A percentile compares a stretch with the other conserved stretches of the same genome.
phyloP scores from a whole-genome alignment of 92 coral and sea anemone genomes.

The Ricordea florida region DNA sequence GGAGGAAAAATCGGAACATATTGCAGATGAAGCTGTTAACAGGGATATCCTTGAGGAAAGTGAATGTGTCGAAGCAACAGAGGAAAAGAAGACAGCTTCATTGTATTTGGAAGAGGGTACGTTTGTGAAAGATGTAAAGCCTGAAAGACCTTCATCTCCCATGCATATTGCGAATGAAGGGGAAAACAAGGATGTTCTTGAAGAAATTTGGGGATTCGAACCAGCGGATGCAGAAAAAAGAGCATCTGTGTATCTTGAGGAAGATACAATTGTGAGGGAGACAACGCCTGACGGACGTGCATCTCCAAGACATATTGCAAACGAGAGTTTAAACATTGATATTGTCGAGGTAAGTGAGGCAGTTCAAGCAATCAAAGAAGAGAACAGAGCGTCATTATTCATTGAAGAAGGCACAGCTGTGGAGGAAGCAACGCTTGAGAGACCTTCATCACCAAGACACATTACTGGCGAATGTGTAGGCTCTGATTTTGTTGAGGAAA shows the following conservation, averaged over 20 bases:
- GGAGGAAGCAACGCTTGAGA: conserved; percentile 9
- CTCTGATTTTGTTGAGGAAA: conserved; percentile 7
- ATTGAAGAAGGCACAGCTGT: neutral
- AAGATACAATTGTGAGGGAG: neutral
- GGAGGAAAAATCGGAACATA: neutral
- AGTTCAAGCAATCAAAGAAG: neutral
- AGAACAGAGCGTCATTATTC: neutral
- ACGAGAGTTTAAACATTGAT: neutral
- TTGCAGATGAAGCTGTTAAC: neutral
- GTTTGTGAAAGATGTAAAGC: neutral
- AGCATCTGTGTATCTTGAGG: neutral
- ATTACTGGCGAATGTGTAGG: conserved; percentile 8
- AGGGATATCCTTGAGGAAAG: neutral
- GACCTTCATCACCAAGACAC: conserved; percentile 30
- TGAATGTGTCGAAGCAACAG: neutral
- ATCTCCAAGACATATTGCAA: neutral
- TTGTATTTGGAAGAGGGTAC: neutral
- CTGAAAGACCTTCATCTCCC: neutral
- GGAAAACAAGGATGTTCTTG: neutral
- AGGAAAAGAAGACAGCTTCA: neutral
- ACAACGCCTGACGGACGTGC: neutral
- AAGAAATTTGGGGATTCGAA: conserved; percentile 24
- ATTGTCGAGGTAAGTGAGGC: neutral
- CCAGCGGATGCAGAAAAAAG: neutral
- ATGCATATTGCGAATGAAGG: neutral